These are phyloP conservation scores for Kryphioiulus occultus DNA, from an alignment of 2,888 invertebrate genomes.

Conservation along the genomic window DNA sequence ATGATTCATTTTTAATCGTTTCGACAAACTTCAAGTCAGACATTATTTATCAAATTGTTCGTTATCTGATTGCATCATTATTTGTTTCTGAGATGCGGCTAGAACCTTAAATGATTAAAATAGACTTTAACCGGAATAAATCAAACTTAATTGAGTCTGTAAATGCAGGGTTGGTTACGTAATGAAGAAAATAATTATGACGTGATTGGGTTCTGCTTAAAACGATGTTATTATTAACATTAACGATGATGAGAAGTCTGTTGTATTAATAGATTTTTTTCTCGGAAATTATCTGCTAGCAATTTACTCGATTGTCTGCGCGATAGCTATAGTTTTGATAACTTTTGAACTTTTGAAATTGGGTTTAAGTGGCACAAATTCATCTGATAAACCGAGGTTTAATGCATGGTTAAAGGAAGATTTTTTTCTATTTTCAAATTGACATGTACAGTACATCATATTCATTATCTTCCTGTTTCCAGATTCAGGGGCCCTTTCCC, in stretches of 20 bases:
- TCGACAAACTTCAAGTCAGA: too few species aligned
- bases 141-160: background rate
- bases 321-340: background rate
- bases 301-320: background rate
- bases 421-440: background rate
- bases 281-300: background rate
- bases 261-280: background rate
- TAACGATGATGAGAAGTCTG: background rate
- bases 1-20: too few species aligned
- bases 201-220: background rate
- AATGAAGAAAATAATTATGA: background rate
- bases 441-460: background rate
- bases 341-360: background rate
- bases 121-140: background rate
- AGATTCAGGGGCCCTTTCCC: too few species aligned
- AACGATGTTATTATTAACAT: background rate
- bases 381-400: background rate
- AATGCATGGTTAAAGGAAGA: background rate
- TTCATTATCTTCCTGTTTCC: background rate
- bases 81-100: too few species aligned
- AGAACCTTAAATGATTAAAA: background rate
- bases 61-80: too few species aligned
- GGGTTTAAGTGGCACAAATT: background rate
- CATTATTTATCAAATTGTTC: too few species aligned
- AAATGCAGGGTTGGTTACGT: background rate